Percentiles rank a stretch among this genome's conserved stretches.
These are phyloP conservation scores for Drosophila engyochracea DNA, from an alignment of 2,888 invertebrate species.

Conservation along the genomic window DNA sequence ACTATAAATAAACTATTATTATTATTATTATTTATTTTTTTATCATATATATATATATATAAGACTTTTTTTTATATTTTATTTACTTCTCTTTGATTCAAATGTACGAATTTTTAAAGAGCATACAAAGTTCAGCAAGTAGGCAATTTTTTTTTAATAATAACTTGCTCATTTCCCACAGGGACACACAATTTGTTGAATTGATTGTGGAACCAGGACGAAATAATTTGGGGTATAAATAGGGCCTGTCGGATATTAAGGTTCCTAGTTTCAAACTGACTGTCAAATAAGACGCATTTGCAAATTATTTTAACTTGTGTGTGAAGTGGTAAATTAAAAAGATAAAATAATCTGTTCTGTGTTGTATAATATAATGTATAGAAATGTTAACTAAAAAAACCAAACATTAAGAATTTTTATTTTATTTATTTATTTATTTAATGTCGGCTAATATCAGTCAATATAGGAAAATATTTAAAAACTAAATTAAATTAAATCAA, in stretches of 20 bases:
- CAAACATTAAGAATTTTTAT: not conserved
- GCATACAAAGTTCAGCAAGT: not conserved
- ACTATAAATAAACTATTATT: not conserved
- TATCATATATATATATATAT: no score
- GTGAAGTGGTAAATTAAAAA: slow-evolving; percentile 24
- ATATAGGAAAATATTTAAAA: not conserved
- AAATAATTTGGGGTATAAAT: slow-evolving; percentile 59
- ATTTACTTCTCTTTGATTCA: not conserved
- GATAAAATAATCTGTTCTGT: not conserved
- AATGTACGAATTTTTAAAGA: slow-evolving; percentile 1
- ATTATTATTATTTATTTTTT: no score
- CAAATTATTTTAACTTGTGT: not conserved
- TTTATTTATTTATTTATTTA: not conserved
- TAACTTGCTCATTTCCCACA: not conserved
- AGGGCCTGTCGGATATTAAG: slow-evolving; percentile 29
- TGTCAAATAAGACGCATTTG: slow-evolving; percentile 26
- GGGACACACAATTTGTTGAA: slow-evolving; percentile 22
- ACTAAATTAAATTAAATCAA: not conserved
- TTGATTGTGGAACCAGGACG: slow-evolving; percentile 26
- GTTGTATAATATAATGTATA: not conserved
- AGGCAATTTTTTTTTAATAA: not conserved
- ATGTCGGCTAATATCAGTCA: accelerated
- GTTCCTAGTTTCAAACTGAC: slow-evolving; percentile 46
- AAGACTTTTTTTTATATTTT: no score
- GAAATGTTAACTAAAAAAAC: not conserved